Conservation (phyloP, 64 coral and sea anemone species). For the Exaiptasia diaphana region DNA sequence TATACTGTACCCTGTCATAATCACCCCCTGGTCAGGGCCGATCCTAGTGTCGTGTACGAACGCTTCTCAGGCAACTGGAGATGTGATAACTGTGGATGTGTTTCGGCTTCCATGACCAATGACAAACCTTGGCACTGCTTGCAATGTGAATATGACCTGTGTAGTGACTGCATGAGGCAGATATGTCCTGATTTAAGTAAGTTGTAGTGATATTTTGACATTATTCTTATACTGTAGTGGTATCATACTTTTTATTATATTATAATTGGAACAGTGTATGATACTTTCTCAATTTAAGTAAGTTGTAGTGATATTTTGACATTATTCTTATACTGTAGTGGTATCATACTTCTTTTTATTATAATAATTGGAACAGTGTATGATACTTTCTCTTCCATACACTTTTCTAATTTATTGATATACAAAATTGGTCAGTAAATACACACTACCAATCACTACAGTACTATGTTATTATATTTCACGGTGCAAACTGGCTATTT, state of each 20-base stretch:
- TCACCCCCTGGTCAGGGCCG: conserved; percentile 68
- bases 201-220: background rate
- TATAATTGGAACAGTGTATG: background rate
- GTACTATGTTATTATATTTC: too few species aligned
- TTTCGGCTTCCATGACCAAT: conserved; percentile 33
- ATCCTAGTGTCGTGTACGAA: conserved; percentile 64
- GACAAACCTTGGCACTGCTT: conserved; percentile 79
- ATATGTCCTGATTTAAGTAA: conserved; percentile 16
- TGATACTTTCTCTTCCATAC: too few species aligned
- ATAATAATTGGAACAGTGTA: background rate
- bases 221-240: background rate
- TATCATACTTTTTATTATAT: background rate
- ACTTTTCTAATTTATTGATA: too few species aligned
- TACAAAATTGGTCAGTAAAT: too few species aligned
- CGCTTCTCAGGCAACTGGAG: conserved; percentile 77
- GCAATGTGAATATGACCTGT: conserved; percentile 85
- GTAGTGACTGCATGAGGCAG: conserved; percentile 54
- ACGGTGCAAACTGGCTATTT: too few species aligned
- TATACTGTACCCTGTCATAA: conserved; percentile 40
- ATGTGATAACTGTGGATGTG: conserved; percentile 79
- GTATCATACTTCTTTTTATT: background rate
- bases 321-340: background rate
- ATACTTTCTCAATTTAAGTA: background rate
- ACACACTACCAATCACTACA: too few species aligned
- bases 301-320: background rate